Percentiles rank a stretch among this genome's conserved stretches.
Conservation (phyloP, 92 coral and sea anemone species). For the Epizoanthus illoricatus region DNA sequence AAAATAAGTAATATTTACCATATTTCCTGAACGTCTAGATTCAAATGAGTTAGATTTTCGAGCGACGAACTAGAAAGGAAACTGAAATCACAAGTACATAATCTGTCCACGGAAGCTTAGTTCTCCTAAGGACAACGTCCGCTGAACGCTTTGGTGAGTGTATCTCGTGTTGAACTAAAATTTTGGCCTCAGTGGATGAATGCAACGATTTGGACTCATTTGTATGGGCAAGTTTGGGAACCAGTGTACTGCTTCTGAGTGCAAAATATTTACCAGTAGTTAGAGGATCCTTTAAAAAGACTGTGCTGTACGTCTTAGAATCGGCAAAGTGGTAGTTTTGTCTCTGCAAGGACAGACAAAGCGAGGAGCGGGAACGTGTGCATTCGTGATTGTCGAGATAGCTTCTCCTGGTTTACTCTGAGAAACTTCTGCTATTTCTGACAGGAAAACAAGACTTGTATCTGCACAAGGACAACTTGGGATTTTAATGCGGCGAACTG, state of each 20-base stretch:
- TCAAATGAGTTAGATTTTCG: neutral
- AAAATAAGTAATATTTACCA: conserved; percentile 17
- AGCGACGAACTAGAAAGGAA: neutral
- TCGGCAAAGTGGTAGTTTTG: conserved; percentile 55
- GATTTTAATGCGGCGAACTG: conserved; percentile 65
- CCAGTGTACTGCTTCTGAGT: conserved; percentile 39
- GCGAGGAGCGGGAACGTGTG: conserved; percentile 60
- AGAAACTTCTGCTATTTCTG: conserved; percentile 57
- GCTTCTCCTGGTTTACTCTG: conserved; percentile 61
- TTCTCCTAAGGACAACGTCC: conserved; percentile 49
- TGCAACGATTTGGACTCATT: conserved; percentile 62
- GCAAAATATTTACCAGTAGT: conserved; percentile 35
- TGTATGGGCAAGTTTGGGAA: conserved; percentile 75
- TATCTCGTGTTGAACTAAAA: conserved; percentile 98
- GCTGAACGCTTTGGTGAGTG: conserved; percentile 78
- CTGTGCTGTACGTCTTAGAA: conserved; percentile 36
- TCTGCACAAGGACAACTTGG: conserved; percentile 49
- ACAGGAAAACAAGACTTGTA: conserved; percentile 43
- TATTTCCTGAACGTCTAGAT: neutral
- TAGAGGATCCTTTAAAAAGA: conserved; percentile 35
- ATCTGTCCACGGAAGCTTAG: conserved; percentile 10
- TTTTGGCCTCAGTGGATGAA: conserved; percentile 90
- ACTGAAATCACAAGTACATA: conserved; percentile 36
- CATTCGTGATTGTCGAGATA: conserved; percentile 64
- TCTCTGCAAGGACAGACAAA: conserved; percentile 56